Evolutionary conservation across 2,888 invertebrate species (phyloP).

Genomic region (Sarcophaga variegata): DNA sequence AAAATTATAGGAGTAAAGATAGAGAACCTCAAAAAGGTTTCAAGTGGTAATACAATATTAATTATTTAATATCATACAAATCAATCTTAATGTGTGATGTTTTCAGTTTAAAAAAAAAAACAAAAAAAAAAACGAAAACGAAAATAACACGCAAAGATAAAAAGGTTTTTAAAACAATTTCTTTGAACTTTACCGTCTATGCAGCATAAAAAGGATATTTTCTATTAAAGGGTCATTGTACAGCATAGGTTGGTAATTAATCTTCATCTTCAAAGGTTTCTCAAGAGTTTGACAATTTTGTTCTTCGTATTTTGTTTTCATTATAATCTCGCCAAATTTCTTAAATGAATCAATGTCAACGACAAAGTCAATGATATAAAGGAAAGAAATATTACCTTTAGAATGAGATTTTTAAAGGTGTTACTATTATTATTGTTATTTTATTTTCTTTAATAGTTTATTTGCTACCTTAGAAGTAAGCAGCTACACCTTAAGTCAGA

Average conservation of each 20-base stretch:
- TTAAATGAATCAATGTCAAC: not conserved
- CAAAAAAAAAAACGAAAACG: not conserved
- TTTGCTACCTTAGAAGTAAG: too few species aligned
- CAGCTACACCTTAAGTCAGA: too few species aligned
- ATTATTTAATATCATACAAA: constrained; percentile 49
- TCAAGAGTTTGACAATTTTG: not conserved
- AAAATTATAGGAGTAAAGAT: not conserved
- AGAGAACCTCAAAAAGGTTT: not conserved
- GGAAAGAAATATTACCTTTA: too few species aligned
- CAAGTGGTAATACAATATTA: not conserved
- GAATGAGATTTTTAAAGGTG: too few species aligned
- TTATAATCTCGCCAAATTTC: not conserved
- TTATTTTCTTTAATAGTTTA: too few species aligned
- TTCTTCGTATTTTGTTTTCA: not conserved
- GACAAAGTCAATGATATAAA: too few species aligned
- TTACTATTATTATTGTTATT: too few species aligned
- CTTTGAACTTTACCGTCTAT: constrained; percentile 16
- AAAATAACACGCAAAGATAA: constrained; percentile 5
- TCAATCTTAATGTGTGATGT: constrained; percentile 25
- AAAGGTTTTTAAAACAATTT: not conserved
- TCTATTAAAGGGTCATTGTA: not conserved
- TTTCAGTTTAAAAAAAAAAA: not conserved
- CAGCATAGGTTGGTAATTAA: not conserved
- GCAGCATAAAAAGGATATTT: not conserved
- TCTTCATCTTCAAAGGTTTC: not conserved